Evolutionary conservation across 2,113 vertebrate species (phyloP).

Genomic region (Myiagra hebetior): DNA sequence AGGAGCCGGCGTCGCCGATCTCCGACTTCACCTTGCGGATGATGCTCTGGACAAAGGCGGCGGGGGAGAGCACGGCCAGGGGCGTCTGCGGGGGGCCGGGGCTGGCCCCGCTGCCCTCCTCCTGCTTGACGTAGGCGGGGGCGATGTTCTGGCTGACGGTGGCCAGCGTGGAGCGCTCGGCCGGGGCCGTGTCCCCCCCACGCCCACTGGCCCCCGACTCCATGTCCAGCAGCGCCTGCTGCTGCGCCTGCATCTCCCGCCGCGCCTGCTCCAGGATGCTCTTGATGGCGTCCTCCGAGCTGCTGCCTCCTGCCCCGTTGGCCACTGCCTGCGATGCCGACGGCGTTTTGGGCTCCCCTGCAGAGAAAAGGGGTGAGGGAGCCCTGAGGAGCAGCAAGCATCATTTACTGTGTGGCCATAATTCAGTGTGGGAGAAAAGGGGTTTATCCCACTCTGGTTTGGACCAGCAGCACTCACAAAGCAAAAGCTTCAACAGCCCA

Average conservation of each 20-base stretch:
- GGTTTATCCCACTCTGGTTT: not conserved
- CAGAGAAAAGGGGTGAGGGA: not conserved
- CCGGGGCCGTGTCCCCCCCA: slow-evolving; percentile 29
- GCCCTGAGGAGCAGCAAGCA: rapidly evolving
- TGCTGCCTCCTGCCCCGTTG: slow-evolving; percentile 63
- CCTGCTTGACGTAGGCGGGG: slow-evolving; percentile 86
- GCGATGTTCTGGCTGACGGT: slow-evolving; percentile 72
- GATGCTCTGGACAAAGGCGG: slow-evolving; percentile 95
- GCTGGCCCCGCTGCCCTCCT: slow-evolving; percentile 76
- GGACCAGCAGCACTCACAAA: not conserved
- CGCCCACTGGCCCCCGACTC: slow-evolving; percentile 74
- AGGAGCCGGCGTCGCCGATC: slow-evolving; percentile 89
- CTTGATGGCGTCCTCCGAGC: slow-evolving; percentile 95
- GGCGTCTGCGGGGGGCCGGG: slow-evolving; percentile 74
- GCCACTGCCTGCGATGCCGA: slow-evolving; percentile 37
- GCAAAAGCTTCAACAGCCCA: not conserved
- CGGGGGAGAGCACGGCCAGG: slow-evolving; percentile 87
- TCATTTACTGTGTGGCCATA: rapidly evolving
- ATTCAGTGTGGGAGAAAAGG: not conserved
- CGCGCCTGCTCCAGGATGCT: slow-evolving; percentile 93
- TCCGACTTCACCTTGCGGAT: slow-evolving; percentile 97
- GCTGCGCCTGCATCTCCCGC: slow-evolving; percentile 95
- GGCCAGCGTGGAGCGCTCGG: slow-evolving; percentile 75
- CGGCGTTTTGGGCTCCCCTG: slow-evolving; percentile 83
- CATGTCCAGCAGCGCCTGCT: slow-evolving; percentile 91